phyloP scores from a whole-genome alignment of 1,140 invertebrate genomes.

The Dendroctonus valens region DNA sequence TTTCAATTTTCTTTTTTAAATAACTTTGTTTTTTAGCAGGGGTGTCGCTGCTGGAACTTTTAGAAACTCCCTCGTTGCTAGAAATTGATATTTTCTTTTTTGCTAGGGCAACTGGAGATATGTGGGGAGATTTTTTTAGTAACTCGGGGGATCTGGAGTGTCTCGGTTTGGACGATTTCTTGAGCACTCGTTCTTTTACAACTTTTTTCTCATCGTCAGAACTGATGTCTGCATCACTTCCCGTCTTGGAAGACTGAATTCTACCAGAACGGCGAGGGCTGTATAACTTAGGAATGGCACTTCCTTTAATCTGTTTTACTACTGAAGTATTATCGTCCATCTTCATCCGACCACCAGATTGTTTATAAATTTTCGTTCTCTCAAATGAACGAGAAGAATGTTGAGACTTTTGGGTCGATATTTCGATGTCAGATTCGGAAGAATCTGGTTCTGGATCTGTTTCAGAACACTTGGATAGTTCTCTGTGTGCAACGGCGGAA shows the following conservation, averaged over 20 bases:
- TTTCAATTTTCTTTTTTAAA: conserved; percentile 32
- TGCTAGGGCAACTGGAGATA: not conserved
- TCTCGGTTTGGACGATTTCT: conserved; percentile 5
- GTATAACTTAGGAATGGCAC: not conserved
- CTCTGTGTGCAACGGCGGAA: not conserved
- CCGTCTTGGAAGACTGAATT: conserved; percentile 24
- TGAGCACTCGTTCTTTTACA: conserved; percentile 2
- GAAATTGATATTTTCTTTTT: not conserved
- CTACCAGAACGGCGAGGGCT: conserved; percentile 9
- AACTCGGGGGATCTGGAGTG: not conserved
- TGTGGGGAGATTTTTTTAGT: not conserved
- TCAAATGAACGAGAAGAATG: not conserved
- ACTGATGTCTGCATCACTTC: conserved; percentile 45
- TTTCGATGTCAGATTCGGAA: conserved; percentile 42
- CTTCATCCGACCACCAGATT: conserved; percentile 27
- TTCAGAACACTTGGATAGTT: conserved; percentile 39
- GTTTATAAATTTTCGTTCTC: conserved; percentile 10
- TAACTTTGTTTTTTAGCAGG: conserved; percentile 32
- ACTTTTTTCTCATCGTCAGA: conserved; percentile 46
- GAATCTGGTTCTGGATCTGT: conserved; percentile 44
- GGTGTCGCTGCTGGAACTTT: conserved; percentile 19
- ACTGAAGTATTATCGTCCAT: conserved; percentile 48
- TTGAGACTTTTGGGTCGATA: conserved; percentile 15
- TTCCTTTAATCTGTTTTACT: conserved; percentile 47
- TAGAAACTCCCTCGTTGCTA: not conserved